These are phyloP conservation scores for Aleiodes alternator DNA, from an alignment of 2,888 invertebrate species.

Conservation along the genomic window DNA sequence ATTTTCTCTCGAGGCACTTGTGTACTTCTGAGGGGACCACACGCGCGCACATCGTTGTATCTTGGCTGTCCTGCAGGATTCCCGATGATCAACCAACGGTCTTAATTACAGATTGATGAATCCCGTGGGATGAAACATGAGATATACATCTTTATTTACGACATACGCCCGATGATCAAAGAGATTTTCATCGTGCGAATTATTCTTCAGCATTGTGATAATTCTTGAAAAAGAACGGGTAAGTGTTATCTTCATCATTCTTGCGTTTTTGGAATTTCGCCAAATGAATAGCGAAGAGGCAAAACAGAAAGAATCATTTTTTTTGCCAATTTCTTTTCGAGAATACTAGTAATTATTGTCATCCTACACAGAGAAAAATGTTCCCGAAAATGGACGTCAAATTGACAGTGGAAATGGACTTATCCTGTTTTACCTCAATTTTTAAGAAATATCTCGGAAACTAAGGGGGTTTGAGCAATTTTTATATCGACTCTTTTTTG, in stretches of 20 bases:
- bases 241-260: conserved; percentile 1
- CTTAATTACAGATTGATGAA: conserved; percentile 59
- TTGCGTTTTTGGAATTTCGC: conserved; percentile 39
- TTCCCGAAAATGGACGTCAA: too few species aligned
- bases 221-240: conserved; percentile 23
- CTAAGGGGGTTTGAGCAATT: too few species aligned
- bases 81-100: conserved; percentile 59
- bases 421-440: too few species aligned
- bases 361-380: too few species aligned
- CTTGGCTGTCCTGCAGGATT: conserved; percentile 51
- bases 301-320: too few species aligned
- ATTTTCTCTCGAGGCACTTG: conserved; percentile 14
- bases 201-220: conserved; percentile 3
- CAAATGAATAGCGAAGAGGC: conserved; percentile 33
- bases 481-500: too few species aligned
- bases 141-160: background rate
- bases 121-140: conserved; percentile 16
- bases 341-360: too few species aligned
- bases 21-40: conserved; percentile 57
- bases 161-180: conserved; percentile 21
- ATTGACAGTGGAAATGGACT: too few species aligned
- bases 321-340: too few species aligned
- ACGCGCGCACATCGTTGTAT: conserved; percentile 57
- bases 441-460: too few species aligned
- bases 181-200: conserved; percentile 26